Evolutionary conservation across 30 jellyfish, hydroid and myxozoan species (phyloP), one percentile per base, ranked within the genome.

Genomic region (Catostylus mosaicus): DNA sequence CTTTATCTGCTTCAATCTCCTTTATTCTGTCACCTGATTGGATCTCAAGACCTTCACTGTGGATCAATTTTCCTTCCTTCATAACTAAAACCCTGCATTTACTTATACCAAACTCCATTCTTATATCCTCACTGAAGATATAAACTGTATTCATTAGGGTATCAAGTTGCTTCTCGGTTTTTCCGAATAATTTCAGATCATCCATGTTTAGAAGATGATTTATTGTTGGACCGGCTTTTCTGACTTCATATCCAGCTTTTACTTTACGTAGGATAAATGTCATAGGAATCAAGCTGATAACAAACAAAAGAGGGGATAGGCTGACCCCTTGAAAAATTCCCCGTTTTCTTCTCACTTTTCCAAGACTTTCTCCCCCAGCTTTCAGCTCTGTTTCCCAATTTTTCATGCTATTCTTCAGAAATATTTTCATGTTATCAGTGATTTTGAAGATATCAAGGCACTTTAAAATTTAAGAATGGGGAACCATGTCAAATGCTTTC

Each of bases 161-260:
- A 32, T 67, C 80, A 30, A 64, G 77, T 1, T 64, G 77, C 50
- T 33, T 1, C 51, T 64, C 48, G 9, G 77, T 64, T 33, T 64
- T 64, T 30, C 77, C 62, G 20, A 67, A 67, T 35, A 30, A 38
- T 29, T 67, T 67, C 30, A 67, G 61, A 33, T 67, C 80, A 67
- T 67, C 80, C 80, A 30, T 67, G 80, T 67, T 36, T n/a, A 73
- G 52, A 10, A 43, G 26, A 73, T 73, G 84, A 66, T 47, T 43
- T 45, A 73, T 73, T 45, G 72, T 30, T 38, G 75, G 84, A 47
- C 72, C 70, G 52, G 72, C 73, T 46, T 73, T 47, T 4, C 72
- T 73, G 52, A 73, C 40, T 36, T 73, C 73, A 73, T 73, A 73
- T 73, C 73, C 84, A 38, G 74, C 84, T 48, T 73, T 73, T 47